Evolutionary conservation across 2,797 vertebrate species (phyloP).

Genomic region (Apogon talboti): DNA sequence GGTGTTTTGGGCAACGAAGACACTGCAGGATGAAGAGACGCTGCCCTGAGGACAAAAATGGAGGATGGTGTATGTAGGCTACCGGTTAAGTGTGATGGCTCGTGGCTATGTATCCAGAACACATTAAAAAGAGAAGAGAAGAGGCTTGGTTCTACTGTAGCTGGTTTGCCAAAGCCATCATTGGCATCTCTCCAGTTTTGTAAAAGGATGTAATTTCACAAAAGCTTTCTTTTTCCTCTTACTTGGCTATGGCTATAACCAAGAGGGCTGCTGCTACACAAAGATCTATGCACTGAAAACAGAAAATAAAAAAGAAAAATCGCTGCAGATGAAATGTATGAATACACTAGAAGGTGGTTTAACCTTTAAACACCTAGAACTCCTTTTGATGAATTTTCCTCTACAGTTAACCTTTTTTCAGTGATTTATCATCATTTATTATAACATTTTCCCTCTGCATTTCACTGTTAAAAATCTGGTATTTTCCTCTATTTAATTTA

Average conservation of each 20-base stretch:
- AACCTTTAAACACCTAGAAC: background rate
- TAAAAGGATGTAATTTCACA: constrained; percentile 72
- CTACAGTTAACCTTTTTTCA: too few relatives aligned
- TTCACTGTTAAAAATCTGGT: too few relatives aligned
- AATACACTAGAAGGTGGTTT: constrained; percentile 24
- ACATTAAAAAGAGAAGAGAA: constrained; percentile 73
- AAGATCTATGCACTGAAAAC: constrained; percentile 18
- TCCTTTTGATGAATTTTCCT: too few relatives aligned
- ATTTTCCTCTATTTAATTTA: too few relatives aligned
- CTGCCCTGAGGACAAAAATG: constrained; percentile 28
- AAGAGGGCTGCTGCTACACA: constrained; percentile 30
- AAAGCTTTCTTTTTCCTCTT: constrained; percentile 47
- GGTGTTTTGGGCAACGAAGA: constrained; percentile 41
- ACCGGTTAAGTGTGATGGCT: constrained; percentile 52
- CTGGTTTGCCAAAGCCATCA: constrained; percentile 69
- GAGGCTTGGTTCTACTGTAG: constrained; percentile 43
- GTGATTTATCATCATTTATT: too few relatives aligned
- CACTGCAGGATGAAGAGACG: constrained; percentile 22
- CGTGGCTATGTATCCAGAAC: constrained; percentile 66
- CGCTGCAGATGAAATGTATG: constrained; percentile 15
- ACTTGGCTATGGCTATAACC: constrained; percentile 38
- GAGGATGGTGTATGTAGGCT: constrained; percentile 48
- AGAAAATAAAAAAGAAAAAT: background rate
- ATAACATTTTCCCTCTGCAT: too few relatives aligned
- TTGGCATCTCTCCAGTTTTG: constrained; percentile 71